A percentile compares a stretch with the other conserved stretches of the same genome.
phyloP scores from a whole-genome alignment of 2,888 invertebrate genomes.

The Carcina quercana region DNA sequence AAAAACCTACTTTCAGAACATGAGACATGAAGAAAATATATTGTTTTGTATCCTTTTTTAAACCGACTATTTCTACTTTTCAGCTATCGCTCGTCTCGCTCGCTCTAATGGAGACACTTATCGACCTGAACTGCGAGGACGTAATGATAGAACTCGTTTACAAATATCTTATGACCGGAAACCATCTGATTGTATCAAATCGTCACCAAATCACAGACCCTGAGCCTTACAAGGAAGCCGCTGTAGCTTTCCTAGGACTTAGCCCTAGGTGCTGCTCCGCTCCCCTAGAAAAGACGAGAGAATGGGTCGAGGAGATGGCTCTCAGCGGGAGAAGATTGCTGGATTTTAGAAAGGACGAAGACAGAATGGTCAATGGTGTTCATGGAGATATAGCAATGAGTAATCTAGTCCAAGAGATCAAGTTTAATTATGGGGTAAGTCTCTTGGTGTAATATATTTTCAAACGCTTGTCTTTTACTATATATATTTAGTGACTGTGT shows the following conservation, averaged over 20 bases:
- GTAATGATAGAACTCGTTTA: conserved; percentile 94
- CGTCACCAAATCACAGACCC: conserved; percentile 46
- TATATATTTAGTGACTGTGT: too few relatives aligned
- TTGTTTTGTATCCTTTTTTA: too few relatives aligned
- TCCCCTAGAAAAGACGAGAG: conserved; percentile 44
- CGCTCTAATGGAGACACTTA: conserved; percentile 91
- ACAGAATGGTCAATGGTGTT: conserved; percentile 41
- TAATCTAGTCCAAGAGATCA: conserved; percentile 55
- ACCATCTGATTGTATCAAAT: conserved; percentile 44
- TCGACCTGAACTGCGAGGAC: conserved; percentile 96
- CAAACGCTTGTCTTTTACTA: too few relatives aligned
- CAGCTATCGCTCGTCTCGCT: conserved; percentile 91
- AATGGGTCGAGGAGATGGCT: conserved; percentile 56
- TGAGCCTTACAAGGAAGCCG: conserved; percentile 53
- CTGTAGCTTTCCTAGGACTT: conserved; percentile 47
- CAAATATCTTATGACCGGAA: conserved; percentile 79
- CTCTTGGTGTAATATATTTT: too few relatives aligned
- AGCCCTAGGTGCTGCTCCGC: conserved; percentile 78
- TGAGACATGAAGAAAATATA: too few relatives aligned
- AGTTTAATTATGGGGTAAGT: conserved; percentile 62
- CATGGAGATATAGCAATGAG: conserved; percentile 58
- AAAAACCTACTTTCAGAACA: too few relatives aligned
- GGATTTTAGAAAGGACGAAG: conserved; percentile 43
- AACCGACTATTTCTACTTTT: too few relatives aligned
- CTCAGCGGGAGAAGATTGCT: conserved; percentile 44